These are phyloP conservation scores for Campylorhamphus procurvoides DNA, from an alignment of 2,113 vertebrate genomes.

Conservation along the genomic window DNA sequence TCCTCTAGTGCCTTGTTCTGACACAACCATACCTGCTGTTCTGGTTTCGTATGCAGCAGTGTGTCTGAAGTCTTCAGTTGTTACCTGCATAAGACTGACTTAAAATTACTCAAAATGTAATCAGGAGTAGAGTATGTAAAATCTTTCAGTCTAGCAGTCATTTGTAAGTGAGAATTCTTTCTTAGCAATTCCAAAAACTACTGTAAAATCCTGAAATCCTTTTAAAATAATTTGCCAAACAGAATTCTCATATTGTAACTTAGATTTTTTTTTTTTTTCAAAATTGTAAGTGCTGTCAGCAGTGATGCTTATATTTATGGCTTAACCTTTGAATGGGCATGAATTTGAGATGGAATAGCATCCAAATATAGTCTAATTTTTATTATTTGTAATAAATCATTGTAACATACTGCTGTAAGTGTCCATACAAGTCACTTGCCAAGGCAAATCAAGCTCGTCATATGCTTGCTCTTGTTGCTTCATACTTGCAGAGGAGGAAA, in stretches of 20 bases:
- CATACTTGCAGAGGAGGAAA: background rate
- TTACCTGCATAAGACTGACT: background rate
- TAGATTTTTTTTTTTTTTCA: background rate
- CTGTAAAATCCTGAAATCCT: background rate
- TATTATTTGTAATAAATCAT: background rate
- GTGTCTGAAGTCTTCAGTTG: background rate
- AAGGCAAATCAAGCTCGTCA: background rate
- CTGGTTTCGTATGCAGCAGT: background rate
- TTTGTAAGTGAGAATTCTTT: background rate
- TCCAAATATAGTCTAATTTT: background rate
- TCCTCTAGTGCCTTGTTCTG: background rate
- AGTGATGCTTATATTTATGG: background rate
- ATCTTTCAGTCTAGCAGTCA: background rate
- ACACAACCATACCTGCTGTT: background rate
- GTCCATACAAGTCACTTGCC: background rate
- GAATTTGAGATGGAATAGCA: background rate
- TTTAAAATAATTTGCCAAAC: background rate
- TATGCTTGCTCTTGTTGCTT: background rate
- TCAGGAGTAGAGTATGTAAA: background rate
- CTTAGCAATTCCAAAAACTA: background rate
- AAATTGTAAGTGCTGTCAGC: background rate
- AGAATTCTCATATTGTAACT: background rate
- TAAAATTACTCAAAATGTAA: background rate
- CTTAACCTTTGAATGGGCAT: background rate
- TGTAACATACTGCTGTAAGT: background rate